Evolutionary conservation across 2,888 invertebrate genomes (phyloP).

Genomic region (Leucoptera coffeella): DNA sequence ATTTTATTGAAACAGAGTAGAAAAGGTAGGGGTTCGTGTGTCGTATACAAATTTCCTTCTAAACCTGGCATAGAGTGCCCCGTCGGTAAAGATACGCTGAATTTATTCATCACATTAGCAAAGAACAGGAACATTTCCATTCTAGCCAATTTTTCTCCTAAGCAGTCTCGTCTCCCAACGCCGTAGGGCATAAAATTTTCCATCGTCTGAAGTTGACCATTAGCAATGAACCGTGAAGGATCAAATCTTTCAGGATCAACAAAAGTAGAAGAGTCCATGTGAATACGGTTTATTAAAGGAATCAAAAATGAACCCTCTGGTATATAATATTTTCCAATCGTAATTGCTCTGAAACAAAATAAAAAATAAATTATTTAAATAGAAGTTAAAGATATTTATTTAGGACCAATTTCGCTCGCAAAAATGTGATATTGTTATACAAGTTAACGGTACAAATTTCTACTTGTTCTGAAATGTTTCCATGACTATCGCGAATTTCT

Average conservation of each 20-base stretch:
- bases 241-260: conserved; percentile 78
- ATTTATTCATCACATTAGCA: conserved; percentile 74
- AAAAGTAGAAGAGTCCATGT: conserved; percentile 88
- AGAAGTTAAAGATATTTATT: too few relatives aligned
- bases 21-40: too few relatives aligned
- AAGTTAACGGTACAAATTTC: too few relatives aligned
- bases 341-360: conserved; percentile 64
- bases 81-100: too few relatives aligned
- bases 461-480: too few relatives aligned
- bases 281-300: conserved; percentile 81
- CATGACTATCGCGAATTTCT: too few relatives aligned
- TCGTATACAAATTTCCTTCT: too few relatives aligned
- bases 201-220: conserved; percentile 76
- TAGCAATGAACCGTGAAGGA: conserved; percentile 76
- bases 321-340: conserved; percentile 73
- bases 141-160: conserved; percentile 81
- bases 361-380: too few relatives aligned
- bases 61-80: too few relatives aligned
- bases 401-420: too few relatives aligned
- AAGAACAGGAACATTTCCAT: conserved; percentile 91
- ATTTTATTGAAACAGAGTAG: too few relatives aligned
- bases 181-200: conserved; percentile 90
- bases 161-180: conserved; percentile 82
- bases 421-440: too few relatives aligned
- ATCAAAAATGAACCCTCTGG: conserved; percentile 82